Evolutionary conservation across 30 jellyfish, hydroid and myxozoan genomes (phyloP), one percentile per base, ranked within the genome.

Genomic region (Pelagia noctiluca): DNA sequence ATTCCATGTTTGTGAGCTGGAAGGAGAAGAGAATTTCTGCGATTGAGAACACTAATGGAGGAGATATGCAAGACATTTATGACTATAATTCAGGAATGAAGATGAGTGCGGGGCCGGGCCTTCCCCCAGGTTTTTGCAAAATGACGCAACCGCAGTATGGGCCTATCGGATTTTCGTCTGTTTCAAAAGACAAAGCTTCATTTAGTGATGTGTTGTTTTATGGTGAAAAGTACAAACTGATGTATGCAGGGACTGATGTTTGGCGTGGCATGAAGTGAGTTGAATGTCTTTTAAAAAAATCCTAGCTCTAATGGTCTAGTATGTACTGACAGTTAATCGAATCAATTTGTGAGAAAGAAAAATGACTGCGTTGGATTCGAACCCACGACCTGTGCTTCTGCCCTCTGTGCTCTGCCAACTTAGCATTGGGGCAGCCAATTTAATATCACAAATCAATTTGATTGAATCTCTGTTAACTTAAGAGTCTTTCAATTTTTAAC

Each of bases 71-170:
- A 0, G 83, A 70, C 22, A 70, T 70, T 22, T 50, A 70, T 36
- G 83, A 70, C 37, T 70, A 3, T 29, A 70, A 70, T 37, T 35
- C 83, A n/a, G 83, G 68, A 31, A 37, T 10, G 78, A 33, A 33
- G 37, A 33, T 2, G 0, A 0, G 53, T 10, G 12, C 21, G 16
- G 28, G 28, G 16, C 28, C 16, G 21, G 21, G 21, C 21, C 7
- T 3, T 52, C n/a, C n/a, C n/a, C n/a, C n/a, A n/a, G 68, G 68
- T 19, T 19, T 52, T 2, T 52, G 68, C 68, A 52, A 52, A 19
- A 52, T 19, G 26, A 52, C 68, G 4, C 16, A 8, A 19, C 7
- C 12, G 16, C 30, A 52, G 2, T 52, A 4, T 19, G 68, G 68
- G 16, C 68, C 68, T 52, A 10, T 52, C 26, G 26, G 12, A 5